phyloP scores from a whole-genome alignment of 2,888 invertebrate genomes.

The Limnephilus lunatus region DNA sequence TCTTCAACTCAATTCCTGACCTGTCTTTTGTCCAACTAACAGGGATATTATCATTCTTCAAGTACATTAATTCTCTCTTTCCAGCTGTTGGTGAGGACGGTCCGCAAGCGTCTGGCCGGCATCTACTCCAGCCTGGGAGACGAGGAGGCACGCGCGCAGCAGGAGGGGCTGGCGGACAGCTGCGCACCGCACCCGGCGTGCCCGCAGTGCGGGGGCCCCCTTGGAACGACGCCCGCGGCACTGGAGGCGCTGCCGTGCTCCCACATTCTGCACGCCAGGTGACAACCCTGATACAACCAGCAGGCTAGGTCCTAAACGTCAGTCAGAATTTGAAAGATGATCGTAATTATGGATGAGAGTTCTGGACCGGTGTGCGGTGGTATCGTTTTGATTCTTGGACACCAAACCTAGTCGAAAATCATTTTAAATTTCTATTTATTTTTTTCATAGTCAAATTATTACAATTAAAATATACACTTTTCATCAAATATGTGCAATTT shows the following conservation, averaged over 20 bases:
- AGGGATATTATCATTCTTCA: too few relatives aligned
- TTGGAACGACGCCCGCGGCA: slow-evolving; percentile 81
- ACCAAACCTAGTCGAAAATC: too few relatives aligned
- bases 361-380: too few relatives aligned
- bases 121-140: slow-evolving; percentile 91
- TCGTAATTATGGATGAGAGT: too few relatives aligned
- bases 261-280: slow-evolving; percentile 92
- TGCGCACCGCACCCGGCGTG: slow-evolving; percentile 85
- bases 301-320: background rate
- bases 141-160: slow-evolving; percentile 86
- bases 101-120: slow-evolving; percentile 86
- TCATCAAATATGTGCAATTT: too few relatives aligned
- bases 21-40: too few relatives aligned
- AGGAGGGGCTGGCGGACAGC: slow-evolving; percentile 85
- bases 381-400: too few relatives aligned
- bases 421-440: too few relatives aligned
- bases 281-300: background rate
- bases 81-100: slow-evolving; percentile 88
- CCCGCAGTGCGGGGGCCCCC: slow-evolving; percentile 88
- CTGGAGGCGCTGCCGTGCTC: slow-evolving; percentile 87
- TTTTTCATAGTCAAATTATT: too few relatives aligned
- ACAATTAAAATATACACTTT: too few relatives aligned
- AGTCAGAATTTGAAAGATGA: too few relatives aligned
- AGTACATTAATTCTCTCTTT: slow-evolving; percentile 58
- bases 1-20: too few relatives aligned